Percentiles rank a stretch among this genome's conserved stretches.
These are phyloP conservation scores for Molossus molossus DNA, from an alignment of 2,797 vertebrate species.

Conservation along the genomic window DNA sequence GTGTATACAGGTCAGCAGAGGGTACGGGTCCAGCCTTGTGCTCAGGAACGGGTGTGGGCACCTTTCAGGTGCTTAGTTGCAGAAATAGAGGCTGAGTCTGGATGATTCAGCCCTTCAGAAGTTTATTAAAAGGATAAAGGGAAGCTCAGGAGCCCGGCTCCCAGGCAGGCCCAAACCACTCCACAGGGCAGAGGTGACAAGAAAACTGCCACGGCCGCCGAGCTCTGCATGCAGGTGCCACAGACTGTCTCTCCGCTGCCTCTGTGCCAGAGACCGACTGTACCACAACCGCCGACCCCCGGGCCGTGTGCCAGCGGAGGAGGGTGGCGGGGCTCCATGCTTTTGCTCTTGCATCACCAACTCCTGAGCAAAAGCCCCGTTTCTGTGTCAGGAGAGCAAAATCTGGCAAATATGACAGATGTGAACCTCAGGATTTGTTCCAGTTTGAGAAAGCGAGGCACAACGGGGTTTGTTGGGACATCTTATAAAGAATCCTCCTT, in stretches of 20 bases:
- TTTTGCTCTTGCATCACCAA: background rate
- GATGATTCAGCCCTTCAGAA: background rate
- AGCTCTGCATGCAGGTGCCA: background rate
- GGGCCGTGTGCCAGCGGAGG: background rate
- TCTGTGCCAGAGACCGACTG: background rate
- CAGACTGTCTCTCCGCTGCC: background rate
- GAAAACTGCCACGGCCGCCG: background rate
- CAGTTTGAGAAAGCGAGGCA: background rate
- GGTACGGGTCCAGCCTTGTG: background rate
- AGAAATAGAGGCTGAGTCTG: background rate
- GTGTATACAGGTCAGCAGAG: background rate
- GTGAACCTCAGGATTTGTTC: background rate
- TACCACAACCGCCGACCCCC: too few relatives aligned
- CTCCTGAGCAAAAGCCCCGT: background rate
- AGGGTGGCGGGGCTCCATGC: accelerated
- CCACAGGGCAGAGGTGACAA: background rate
- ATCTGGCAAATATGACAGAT: background rate
- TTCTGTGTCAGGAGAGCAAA: background rate
- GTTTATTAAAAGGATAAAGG: background rate
- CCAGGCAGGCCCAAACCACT: background rate
- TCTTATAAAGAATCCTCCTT: background rate
- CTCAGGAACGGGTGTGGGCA: background rate
- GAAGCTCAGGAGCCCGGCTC: background rate
- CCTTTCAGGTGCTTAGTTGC: background rate
- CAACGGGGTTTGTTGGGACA: background rate